Evolutionary conservation across 2,888 invertebrate genomes (phyloP), one percentile per base, ranked within the genome.

Genomic region (Cynaeus angustus): DNA sequence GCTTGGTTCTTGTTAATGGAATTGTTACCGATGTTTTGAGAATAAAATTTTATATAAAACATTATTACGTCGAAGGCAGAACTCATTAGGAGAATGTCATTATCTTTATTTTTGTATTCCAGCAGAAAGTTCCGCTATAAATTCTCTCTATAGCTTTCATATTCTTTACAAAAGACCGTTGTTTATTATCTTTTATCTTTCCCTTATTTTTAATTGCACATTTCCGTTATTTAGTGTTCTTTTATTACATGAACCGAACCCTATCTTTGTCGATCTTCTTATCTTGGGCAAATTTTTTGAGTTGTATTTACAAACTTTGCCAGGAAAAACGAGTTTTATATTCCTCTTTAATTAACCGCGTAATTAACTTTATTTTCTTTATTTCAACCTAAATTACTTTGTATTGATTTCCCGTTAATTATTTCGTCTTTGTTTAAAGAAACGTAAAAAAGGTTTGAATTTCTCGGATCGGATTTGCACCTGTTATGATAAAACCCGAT

Each of bases 151-250:
- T 77, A 73, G 74, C 76, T 73, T 75, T 75, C 74, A 77, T 77
- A 77, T 77, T 78, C 76, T 71, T 74, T 72, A 71, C 72, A n/a
- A 74, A 72, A 72, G 74, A 59, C 69, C 66, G 71, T 75, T 76
- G 75, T 76, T 78, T 77, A 76, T 77, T 74, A 74, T 75, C 76
- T 72, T 74, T 77, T 76, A 76, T 77, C 76, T 77, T 73, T 65
- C 70, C 71, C 70, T 74, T 71, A 70, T 76, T 77, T 77, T 78
- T 78, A 78, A 78, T 77, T 78, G 76, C 77, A 66, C 75, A 74
- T 77, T 78, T 78, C 77, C 75, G 75, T 77, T 77, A 78, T 78
- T 77, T 78, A 78, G 71, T 70, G 72, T 65, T 61, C 72, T 75
- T 75, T 76, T 76, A 77, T 77, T 78, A 72, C 74, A 72, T 75